Evolutionary conservation across 2,113 vertebrate species (phyloP).

Genomic region (Holacanthus passer): DNA sequence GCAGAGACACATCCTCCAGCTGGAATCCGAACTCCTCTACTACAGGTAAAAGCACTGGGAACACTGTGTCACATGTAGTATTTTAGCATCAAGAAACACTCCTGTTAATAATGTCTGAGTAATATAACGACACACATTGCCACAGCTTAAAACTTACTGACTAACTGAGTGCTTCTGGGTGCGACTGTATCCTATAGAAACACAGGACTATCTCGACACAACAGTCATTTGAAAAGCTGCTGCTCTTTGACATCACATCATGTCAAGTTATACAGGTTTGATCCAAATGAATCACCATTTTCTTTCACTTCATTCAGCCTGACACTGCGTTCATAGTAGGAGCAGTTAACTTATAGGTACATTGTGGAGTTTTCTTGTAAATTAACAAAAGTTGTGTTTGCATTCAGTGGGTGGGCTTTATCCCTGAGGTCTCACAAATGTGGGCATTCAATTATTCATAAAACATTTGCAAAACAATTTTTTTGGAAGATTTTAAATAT

Average conservation of each 20-base stretch:
- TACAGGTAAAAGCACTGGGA: conserved; percentile 85
- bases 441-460: neutral
- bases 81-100: neutral
- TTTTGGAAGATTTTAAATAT: too few species aligned
- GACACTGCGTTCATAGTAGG: neutral
- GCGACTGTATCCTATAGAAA: neutral
- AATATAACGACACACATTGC: neutral
- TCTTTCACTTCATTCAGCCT: neutral
- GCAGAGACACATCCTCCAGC: conserved; percentile 85
- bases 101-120: neutral
- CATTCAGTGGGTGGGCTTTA: too few species aligned
- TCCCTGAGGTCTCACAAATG: neutral
- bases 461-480: neutral
- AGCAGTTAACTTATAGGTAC: neutral
- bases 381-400: neutral
- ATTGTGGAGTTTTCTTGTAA: neutral
- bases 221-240: neutral
- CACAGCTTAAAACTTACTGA: neutral
- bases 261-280: neutral
- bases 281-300: neutral
- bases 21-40: conserved; percentile 88
- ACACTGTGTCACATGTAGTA: too few species aligned
- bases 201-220: neutral
- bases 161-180: neutral
- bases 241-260: neutral